A percentile compares a stretch with the other conserved stretches of the same genome.
Conservation (phyloP, 2,113 vertebrate genomes). For the Athene cunicularia region DNA sequence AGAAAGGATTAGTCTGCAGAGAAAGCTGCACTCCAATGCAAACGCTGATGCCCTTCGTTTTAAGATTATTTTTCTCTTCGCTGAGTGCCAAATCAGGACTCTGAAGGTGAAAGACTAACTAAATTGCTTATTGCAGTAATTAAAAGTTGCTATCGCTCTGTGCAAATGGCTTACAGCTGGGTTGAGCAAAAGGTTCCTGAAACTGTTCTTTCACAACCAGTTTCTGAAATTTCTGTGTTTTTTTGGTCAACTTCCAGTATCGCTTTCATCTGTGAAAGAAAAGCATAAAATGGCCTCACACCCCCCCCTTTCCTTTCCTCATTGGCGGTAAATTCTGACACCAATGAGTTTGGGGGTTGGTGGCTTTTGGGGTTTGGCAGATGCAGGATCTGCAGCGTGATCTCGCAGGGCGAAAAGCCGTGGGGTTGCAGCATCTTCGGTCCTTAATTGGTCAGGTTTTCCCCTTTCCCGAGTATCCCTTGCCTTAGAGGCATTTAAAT, state of each 20-base stretch:
- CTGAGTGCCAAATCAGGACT: not conserved
- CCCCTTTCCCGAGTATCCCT: not conserved
- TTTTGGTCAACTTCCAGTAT: slow-evolving; percentile 46
- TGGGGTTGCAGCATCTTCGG: not conserved
- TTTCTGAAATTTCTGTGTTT: not conserved
- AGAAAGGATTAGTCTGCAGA: not conserved
- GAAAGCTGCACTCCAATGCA: not conserved
- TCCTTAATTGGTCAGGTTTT: not conserved
- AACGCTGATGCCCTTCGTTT: not conserved
- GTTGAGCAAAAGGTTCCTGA: not conserved
- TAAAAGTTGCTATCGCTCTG: not conserved
- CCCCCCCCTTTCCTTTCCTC: not conserved
- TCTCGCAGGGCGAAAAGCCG: not conserved
- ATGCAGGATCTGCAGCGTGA: rapidly evolving
- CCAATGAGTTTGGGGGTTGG: not conserved
- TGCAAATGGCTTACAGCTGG: not conserved
- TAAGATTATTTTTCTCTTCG: not conserved
- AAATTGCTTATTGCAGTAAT: not conserved
- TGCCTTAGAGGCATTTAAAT: not conserved
- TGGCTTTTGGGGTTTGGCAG: not conserved
- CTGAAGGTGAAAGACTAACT: not conserved
- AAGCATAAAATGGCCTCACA: not conserved
- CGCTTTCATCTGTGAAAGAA: not conserved
- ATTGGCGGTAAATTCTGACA: not conserved
- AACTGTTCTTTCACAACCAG: not conserved